Evolutionary conservation across 2,113 vertebrate species (phyloP).

Genomic region (Raja brachyura): DNA sequence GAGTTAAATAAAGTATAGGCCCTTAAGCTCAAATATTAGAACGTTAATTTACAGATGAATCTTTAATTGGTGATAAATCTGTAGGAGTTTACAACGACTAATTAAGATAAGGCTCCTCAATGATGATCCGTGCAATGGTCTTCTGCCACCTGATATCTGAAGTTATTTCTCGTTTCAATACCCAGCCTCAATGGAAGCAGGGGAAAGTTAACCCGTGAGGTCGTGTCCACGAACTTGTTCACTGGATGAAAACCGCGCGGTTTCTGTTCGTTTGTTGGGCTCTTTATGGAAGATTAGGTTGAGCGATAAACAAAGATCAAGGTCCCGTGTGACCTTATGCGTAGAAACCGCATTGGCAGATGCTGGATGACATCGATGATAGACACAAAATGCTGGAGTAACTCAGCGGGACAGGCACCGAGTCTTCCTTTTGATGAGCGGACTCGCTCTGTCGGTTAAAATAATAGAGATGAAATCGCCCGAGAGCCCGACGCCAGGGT

Average conservation of each 20-base stretch:
- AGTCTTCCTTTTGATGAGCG: no score
- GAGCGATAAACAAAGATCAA: neutral
- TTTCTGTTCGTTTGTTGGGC: neutral
- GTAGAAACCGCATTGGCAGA: no score
- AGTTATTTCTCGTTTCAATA: neutral
- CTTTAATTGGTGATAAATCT: no score
- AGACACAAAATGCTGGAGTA: no score
- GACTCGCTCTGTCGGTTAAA: neutral
- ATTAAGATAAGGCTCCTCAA: neutral
- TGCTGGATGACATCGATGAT: no score
- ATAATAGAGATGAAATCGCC: neutral
- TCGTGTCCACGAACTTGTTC: no score
- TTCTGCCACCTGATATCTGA: neutral
- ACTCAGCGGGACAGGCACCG: no score
- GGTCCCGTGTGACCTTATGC: no score
- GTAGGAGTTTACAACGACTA: neutral
- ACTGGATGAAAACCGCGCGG: no score
- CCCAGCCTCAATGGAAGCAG: neutral
- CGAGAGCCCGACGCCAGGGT: neutral
- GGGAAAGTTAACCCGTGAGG: no score
- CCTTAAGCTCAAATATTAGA: neutral
- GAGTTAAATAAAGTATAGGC: neutral
- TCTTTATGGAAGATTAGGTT: neutral
- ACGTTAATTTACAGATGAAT: neutral
- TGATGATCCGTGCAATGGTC: no score